These are phyloP conservation scores for Corythaixoides concolor DNA, from an alignment of 2,113 vertebrate species.

Conservation along the genomic window DNA sequence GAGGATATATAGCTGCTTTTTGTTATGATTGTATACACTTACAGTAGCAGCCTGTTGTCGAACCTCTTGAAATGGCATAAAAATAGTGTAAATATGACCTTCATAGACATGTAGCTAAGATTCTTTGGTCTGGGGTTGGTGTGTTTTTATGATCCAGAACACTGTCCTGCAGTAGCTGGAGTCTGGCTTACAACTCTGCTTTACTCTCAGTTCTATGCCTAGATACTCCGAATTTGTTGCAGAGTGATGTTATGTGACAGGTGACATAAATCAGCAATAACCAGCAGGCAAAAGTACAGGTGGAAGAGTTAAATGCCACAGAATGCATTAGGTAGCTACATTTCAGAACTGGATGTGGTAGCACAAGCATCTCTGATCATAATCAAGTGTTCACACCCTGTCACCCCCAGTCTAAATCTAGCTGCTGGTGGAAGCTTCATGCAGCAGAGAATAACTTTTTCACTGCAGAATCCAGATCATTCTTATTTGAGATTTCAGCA, in stretches of 20 bases:
- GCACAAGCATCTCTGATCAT: neutral
- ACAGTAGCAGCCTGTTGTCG: neutral
- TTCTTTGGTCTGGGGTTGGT: neutral
- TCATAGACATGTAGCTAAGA: neutral
- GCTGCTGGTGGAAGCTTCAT: neutral
- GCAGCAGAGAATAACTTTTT: neutral
- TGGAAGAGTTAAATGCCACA: neutral
- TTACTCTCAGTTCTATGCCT: neutral
- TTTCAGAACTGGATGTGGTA: neutral
- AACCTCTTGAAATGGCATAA: neutral
- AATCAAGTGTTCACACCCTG: neutral
- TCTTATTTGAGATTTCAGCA: neutral
- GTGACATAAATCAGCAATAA: neutral
- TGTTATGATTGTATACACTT: neutral
- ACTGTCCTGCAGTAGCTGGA: neutral
- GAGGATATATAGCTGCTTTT: neutral
- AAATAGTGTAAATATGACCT: neutral
- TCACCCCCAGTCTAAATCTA: neutral
- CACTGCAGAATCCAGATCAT: neutral
- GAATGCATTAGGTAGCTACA: neutral
- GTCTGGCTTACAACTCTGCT: neutral
- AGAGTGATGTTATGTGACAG: neutral
- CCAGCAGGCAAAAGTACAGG: neutral
- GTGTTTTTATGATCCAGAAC: neutral
- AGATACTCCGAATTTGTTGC: neutral